Percentiles rank a stretch among this genome's conserved stretches.
phyloP scores from a whole-genome alignment of 2,113 vertebrate species.

The Serinus canaria region DNA sequence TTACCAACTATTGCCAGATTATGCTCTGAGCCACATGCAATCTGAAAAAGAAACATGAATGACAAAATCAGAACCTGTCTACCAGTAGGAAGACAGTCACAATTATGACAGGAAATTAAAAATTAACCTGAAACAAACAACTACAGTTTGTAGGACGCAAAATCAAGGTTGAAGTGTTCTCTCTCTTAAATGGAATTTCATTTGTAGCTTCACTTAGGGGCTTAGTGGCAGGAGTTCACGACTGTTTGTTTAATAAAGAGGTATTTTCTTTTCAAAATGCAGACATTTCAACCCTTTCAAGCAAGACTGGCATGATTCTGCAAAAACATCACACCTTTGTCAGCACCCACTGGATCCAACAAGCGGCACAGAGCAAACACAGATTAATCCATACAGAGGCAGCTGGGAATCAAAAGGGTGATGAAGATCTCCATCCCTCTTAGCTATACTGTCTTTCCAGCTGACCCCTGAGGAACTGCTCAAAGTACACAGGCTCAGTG shows the following conservation, averaged over 20 bases:
- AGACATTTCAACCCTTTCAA: not conserved
- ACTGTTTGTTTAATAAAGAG: not conserved
- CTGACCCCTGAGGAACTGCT: not conserved
- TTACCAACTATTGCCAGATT: conserved; percentile 90
- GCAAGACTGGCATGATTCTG: not conserved
- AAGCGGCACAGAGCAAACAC: not conserved
- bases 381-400: not conserved
- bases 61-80: not conserved
- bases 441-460: not conserved
- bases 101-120: conserved; percentile 5
- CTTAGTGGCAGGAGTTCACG: not conserved
- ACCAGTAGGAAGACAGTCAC: not conserved
- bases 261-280: not conserved
- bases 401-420: not conserved
- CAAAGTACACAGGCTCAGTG: not conserved
- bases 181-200: not conserved
- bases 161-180: not conserved
- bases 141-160: not conserved
- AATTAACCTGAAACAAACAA: conserved; percentile 34
- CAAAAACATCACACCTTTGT: not conserved
- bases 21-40: conserved; percentile 94
- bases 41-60: conserved; percentile 73
- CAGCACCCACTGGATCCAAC: not conserved
- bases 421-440: not conserved
- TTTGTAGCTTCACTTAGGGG: not conserved